These are phyloP conservation scores for Dicroscelio sp. DNA, from an alignment of 2,888 invertebrate species.

Conservation along the genomic window DNA sequence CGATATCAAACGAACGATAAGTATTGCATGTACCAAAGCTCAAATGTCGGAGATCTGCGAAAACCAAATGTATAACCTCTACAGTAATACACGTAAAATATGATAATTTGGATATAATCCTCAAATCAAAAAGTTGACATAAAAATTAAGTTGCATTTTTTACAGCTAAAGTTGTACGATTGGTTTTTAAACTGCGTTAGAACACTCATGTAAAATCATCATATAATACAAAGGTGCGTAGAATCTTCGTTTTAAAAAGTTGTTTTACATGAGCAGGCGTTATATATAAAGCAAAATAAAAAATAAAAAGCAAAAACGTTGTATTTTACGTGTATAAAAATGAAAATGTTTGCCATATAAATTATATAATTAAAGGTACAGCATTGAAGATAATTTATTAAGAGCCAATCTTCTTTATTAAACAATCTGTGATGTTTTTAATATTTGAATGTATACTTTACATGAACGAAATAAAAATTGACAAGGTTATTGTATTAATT, in stretches of 20 bases:
- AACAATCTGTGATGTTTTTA: slow-evolving; percentile 67
- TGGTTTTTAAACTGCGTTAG: no score
- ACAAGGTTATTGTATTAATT: slow-evolving; percentile 11
- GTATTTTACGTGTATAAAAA: slow-evolving; percentile 54
- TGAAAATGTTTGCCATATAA: not conserved
- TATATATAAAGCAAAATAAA: no score
- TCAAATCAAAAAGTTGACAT: no score
- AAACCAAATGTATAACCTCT: slow-evolving; percentile 32
- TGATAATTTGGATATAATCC: slow-evolving; percentile 31
- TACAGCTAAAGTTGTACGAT: no score
- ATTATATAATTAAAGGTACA: slow-evolving; percentile 25
- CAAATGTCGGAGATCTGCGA: slow-evolving; percentile 47
- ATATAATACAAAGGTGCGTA: no score
- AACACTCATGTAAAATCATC: no score
- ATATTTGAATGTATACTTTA: slow-evolving; percentile 58
- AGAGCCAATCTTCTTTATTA: slow-evolving; percentile 41
- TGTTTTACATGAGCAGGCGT: no score
- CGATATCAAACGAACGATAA: slow-evolving; percentile 39
- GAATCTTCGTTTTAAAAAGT: no score
- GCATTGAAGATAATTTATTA: slow-evolving; percentile 47
- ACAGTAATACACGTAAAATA: slow-evolving; percentile 58
- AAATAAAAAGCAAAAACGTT: no score
- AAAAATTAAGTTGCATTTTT: no score
- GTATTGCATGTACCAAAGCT: slow-evolving; percentile 77
- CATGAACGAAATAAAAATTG: slow-evolving; percentile 53